Conservation (phyloP, 2,888 invertebrate genomes). For the Timandra comae region DNA sequence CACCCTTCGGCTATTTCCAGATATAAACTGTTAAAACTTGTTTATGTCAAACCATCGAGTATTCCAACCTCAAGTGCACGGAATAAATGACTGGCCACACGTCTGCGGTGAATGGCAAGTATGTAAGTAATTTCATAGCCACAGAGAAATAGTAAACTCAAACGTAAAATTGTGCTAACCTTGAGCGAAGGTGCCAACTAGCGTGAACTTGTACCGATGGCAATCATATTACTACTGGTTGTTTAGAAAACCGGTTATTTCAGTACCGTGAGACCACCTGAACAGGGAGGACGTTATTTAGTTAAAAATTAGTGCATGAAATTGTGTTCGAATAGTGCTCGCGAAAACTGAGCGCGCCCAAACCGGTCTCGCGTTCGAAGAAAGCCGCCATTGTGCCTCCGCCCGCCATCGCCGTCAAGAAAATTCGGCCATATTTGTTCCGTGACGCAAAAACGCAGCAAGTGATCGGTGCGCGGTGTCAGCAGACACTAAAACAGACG, state of each 20-base stretch:
- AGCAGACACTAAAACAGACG: slow-evolving; percentile 32
- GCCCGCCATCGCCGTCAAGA: slow-evolving; percentile 41
- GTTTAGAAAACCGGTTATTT: slow-evolving; percentile 60
- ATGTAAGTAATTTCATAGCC: slow-evolving; percentile 35
- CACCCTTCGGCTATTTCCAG: slow-evolving; percentile 18
- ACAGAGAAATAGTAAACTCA: slow-evolving; percentile 40
- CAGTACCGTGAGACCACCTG: slow-evolving; percentile 57
- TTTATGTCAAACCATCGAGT: slow-evolving; percentile 26
- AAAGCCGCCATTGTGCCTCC: slow-evolving; percentile 51
- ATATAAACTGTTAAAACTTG: slow-evolving; percentile 24
- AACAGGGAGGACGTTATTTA: slow-evolving; percentile 58
- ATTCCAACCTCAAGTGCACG: slow-evolving; percentile 27
- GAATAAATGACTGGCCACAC: slow-evolving; percentile 27
- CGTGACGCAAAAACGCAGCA: slow-evolving; percentile 54
- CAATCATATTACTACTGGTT: slow-evolving; percentile 40
- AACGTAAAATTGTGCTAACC: slow-evolving; percentile 44
- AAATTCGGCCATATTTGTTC: slow-evolving; percentile 69
- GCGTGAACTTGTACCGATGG: slow-evolving; percentile 36
- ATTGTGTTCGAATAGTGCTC: slow-evolving; percentile 41
- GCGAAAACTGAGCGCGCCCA: slow-evolving; percentile 47
- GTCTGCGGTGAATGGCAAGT: slow-evolving; percentile 37
- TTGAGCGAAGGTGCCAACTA: slow-evolving; percentile 41
- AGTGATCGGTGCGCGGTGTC: slow-evolving; percentile 41
- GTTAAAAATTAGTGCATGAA: slow-evolving; percentile 44
- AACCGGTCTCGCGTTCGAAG: slow-evolving; percentile 52